phyloP scores from a whole-genome alignment of 2,797 vertebrate genomes.

The Hypotaenidia philippensis region DNA sequence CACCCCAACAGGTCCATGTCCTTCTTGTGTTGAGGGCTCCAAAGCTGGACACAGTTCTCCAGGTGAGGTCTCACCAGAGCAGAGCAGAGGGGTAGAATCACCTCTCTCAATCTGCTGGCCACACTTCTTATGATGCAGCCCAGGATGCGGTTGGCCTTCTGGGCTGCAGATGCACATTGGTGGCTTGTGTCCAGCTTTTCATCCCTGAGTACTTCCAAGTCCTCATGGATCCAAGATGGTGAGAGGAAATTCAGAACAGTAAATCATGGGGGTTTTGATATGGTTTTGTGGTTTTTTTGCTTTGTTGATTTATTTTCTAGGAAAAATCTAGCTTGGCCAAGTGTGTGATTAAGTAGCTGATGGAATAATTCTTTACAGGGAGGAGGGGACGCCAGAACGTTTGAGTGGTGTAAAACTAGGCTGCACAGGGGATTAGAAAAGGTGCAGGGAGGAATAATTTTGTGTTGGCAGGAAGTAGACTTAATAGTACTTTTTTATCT shows the following conservation, averaged over 20 bases:
- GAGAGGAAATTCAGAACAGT: background rate
- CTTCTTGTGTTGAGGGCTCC: too few relatives aligned
- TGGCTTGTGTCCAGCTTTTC: too few relatives aligned
- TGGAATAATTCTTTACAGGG: background rate
- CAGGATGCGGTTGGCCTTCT: too few relatives aligned
- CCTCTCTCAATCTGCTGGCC: too few relatives aligned
- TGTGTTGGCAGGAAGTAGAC: constrained; percentile 28
- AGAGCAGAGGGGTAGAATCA: too few relatives aligned
- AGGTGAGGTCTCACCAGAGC: too few relatives aligned
- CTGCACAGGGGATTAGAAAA: constrained; percentile 16
- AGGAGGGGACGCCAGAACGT: background rate
- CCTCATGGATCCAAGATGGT: background rate
- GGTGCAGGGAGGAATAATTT: constrained; percentile 25
- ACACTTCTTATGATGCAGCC: too few relatives aligned
- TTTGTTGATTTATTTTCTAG: background rate
- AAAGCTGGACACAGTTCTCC: too few relatives aligned
- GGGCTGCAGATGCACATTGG: too few relatives aligned
- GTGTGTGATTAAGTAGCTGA: background rate
- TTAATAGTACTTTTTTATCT: constrained; percentile 53
- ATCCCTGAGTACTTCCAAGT: too few relatives aligned
- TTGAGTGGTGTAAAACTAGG: background rate
- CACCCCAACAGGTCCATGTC: too few relatives aligned
- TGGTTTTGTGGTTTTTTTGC: background rate
- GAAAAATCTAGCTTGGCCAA: background rate
- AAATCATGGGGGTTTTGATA: accelerated